These are phyloP conservation scores for Acanthacorydalis orientalis DNA, from an alignment of 2,888 invertebrate genomes.

Conservation along the genomic window DNA sequence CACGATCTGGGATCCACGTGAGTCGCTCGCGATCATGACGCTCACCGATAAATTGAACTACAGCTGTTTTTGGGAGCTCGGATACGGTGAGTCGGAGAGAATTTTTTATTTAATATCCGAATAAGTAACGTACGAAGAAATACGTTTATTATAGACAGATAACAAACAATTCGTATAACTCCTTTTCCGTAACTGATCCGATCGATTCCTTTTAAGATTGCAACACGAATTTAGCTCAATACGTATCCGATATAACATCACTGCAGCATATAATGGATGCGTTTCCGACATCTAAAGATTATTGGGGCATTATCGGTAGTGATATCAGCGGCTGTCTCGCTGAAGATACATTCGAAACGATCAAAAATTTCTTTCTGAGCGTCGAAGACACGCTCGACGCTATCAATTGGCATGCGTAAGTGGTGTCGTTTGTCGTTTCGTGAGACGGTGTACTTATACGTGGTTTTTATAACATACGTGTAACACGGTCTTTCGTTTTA, in stretches of 20 bases:
- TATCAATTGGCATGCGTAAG: conserved; percentile 60
- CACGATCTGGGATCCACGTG: conserved; percentile 47
- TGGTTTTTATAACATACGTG: not conserved
- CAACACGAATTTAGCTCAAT: conserved; percentile 35
- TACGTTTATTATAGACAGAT: no score
- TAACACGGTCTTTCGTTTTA: no score
- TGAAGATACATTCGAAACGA: conserved; percentile 34
- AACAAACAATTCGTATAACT: no score
- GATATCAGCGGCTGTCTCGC: conserved; percentile 37
- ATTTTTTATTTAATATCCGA: no score
- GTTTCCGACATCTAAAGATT: conserved; percentile 33
- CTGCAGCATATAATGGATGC: conserved; percentile 47
- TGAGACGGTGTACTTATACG: not conserved
- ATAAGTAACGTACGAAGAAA: no score
- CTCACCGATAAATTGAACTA: conserved; percentile 46
- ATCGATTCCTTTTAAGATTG: no score
- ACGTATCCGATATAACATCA: conserved; percentile 40
- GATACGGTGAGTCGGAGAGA: conserved; percentile 37
- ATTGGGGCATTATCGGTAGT: conserved; percentile 44
- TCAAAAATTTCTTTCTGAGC: conserved; percentile 34
- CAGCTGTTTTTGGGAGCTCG: conserved; percentile 56
- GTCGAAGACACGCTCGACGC: conserved; percentile 44
- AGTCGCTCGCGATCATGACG: conserved; percentile 46
- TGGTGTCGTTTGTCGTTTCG: conserved; percentile 13
- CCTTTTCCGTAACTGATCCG: no score